Evolutionary conservation across 1,140 invertebrate species (phyloP), one percentile per base, ranked within the genome.

Genomic region (Diploscapter pachys): DNA sequence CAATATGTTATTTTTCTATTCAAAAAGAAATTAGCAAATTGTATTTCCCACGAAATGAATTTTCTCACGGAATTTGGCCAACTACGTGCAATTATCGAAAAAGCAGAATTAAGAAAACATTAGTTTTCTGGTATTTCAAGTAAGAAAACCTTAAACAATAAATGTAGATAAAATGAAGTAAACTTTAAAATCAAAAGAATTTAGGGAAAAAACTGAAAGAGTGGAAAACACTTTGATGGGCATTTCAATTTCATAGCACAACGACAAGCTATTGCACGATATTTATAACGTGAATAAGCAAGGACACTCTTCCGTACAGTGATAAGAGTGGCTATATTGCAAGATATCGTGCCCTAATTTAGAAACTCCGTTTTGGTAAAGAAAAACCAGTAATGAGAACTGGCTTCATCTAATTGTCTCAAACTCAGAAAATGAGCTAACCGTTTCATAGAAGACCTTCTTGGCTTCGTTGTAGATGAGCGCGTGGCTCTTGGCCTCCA

Each of bases 381-480:
- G 31, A 31, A 31, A 31, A 31, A 31, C 31, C 31, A 31, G 31
- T 1, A 31, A 31, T 31, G 31, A 31, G 31, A 31, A 31, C 31
- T 31, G 31, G 31, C 31, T 31, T 31, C 31, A 56, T 13, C 73
- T 67, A 6, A 52, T 54, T n/a, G 56, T 48, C 54, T 74, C 73
- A 49, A 71, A 55, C 75, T 75, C 54, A 55, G 71, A 71, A 50
- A 53, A 56, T 51, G 13, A 50, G 5, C 11, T 66, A 56, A 74
- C 73, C 64, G 68, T 64, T 52, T 56, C 55, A 52, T 74, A 74
- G 3, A 74, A 51, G 4, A 74, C 54, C 11, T 63, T 61, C 73
- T 74, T 74, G 55, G 53, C 53, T 48, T 69, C 52, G 57, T 74
- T 65, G 56, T 74, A 74, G 5, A 31, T 8, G 51, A 13, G 54